Evolutionary conservation across 1,140 invertebrate genomes (phyloP).

Genomic region (Parasteatoda tepidariorum): DNA sequence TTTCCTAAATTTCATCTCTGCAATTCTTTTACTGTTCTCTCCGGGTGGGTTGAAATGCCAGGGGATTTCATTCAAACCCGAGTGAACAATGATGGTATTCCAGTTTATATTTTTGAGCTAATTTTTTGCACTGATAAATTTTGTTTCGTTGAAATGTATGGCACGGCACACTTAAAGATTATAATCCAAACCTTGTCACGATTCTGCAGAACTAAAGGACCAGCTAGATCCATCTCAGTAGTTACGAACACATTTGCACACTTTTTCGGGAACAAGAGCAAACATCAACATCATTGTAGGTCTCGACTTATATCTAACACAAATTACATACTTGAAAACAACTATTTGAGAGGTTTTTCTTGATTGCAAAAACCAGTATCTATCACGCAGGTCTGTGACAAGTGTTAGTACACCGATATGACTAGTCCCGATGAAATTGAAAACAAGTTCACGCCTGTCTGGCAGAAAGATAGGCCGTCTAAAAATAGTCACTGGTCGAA

Average conservation of each 20-base stretch:
- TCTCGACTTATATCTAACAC: too few species aligned
- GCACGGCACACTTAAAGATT: slow-evolving; percentile 68
- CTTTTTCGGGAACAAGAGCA: not conserved
- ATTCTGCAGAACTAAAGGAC: not conserved
- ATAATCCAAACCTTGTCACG: slow-evolving; percentile 65
- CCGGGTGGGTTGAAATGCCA: slow-evolving; percentile 1
- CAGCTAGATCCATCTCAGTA: slow-evolving; percentile 4
- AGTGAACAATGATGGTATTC: not conserved
- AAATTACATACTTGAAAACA: too few species aligned
- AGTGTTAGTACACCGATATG: not conserved
- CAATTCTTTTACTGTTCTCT: slow-evolving; percentile 20
- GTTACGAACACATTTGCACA: not conserved
- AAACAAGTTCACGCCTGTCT: too few species aligned
- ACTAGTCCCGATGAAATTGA: too few species aligned
- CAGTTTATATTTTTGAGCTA: not conserved
- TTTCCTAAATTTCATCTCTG: slow-evolving; percentile 40
- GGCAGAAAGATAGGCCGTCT: not conserved
- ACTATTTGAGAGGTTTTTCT: too few species aligned
- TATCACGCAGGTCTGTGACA: too few species aligned
- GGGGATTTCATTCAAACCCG: not conserved
- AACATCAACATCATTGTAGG: too few species aligned
- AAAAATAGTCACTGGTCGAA: not conserved
- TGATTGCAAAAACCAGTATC: not conserved
- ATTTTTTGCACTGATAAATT: slow-evolving; percentile 25
- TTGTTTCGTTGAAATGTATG: slow-evolving; percentile 20